phyloP scores from a whole-genome alignment of 2,113 vertebrate genomes.

The Apodemus sylvaticus region DNA sequence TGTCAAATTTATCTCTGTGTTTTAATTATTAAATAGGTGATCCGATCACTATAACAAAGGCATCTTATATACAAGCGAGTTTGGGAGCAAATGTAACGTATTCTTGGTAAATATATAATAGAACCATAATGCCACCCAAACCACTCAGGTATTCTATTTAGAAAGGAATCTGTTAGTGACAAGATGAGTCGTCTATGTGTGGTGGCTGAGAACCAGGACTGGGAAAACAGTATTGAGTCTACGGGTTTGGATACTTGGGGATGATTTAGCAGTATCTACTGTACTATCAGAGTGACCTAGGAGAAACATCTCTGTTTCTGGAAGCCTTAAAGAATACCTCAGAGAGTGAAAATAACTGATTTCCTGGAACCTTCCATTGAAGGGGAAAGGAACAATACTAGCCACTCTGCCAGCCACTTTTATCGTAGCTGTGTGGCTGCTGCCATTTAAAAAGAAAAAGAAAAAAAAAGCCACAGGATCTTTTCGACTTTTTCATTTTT shows the following conservation, averaged over 20 bases:
- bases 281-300: conserved; percentile 5
- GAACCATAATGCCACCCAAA: background rate
- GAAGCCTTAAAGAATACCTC: conserved; percentile 15
- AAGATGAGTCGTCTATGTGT: background rate
- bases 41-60: background rate
- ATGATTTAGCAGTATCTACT: background rate
- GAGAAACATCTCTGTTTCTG: conserved; percentile 49
- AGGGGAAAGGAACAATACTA: background rate
- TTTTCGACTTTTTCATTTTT: background rate
- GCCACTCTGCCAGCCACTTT: background rate
- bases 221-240: background rate
- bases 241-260: background rate
- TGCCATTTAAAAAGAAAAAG: background rate
- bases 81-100: background rate
- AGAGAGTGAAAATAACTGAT: background rate
- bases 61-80: background rate
- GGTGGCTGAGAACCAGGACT: background rate
- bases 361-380: background rate
- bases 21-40: background rate
- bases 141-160: background rate
- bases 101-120: background rate
- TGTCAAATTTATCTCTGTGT: background rate
- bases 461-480: background rate
- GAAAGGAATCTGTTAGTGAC: background rate
- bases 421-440: background rate